A percentile compares a stretch with the other conserved stretches of the same genome.
phyloP scores from a whole-genome alignment of 2,113 vertebrate species.

The Motacilla alba region DNA sequence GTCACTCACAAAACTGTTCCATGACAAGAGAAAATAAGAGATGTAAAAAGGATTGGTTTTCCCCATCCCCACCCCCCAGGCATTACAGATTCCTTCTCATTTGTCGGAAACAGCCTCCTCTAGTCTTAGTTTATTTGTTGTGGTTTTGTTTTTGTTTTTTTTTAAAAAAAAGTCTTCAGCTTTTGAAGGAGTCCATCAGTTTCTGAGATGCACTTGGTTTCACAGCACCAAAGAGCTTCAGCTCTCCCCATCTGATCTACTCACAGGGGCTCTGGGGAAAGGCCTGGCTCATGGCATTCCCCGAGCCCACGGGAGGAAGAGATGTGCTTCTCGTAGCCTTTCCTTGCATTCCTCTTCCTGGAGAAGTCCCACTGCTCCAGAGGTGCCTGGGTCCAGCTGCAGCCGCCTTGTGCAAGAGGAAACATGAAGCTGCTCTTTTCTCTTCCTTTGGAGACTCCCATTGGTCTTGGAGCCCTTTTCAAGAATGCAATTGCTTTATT shows the following conservation, averaged over 20 bases:
- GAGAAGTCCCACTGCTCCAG: slow-evolving; percentile 30
- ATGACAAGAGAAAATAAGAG: slow-evolving; percentile 46
- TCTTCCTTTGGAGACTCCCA: slow-evolving; percentile 37
- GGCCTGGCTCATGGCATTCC: neutral
- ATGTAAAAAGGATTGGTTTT: slow-evolving; percentile 32
- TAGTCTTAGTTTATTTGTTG: slow-evolving; percentile 22
- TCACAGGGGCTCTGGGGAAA: neutral
- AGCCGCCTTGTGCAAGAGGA: slow-evolving; percentile 64
- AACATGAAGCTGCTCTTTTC: slow-evolving; percentile 47
- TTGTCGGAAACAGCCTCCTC: slow-evolving; percentile 38
- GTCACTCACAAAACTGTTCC: slow-evolving; percentile 49
- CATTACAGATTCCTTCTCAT: slow-evolving; percentile 35
- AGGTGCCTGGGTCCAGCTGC: slow-evolving; percentile 25
- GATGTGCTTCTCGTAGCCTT: neutral
- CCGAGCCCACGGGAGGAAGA: neutral
- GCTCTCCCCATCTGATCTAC: neutral
- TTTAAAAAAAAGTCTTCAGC: slow-evolving; percentile 13
- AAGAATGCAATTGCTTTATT: slow-evolving; percentile 65
- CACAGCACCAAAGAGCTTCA: slow-evolving; percentile 45
- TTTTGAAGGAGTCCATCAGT: slow-evolving; percentile 16
- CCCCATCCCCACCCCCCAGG: neutral
- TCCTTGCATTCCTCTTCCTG: slow-evolving; percentile 52
- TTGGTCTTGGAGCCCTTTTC: slow-evolving; percentile 69
- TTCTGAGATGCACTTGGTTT: slow-evolving; percentile 49
- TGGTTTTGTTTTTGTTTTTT: neutral